Evolutionary conservation across 1,140 invertebrate species (phyloP).

Genomic region (Acyrthosiphon pisum): DNA sequence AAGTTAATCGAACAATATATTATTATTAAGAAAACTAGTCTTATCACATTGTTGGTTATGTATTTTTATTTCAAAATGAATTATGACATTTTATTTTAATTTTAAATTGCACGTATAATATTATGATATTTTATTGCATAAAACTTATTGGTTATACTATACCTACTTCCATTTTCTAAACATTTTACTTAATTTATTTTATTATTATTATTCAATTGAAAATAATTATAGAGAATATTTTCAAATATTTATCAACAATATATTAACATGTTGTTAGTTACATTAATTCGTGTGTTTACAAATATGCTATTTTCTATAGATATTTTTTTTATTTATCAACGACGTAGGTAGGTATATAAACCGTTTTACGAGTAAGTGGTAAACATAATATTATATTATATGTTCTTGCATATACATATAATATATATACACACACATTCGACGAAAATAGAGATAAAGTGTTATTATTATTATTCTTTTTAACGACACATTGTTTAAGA

Average conservation of each 20-base stretch:
- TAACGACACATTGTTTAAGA: neutral
- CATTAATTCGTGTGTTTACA: neutral
- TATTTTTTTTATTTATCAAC: neutral
- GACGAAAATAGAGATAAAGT: neutral
- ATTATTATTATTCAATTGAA: no score
- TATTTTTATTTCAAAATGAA: neutral
- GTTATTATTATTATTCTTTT: neutral
- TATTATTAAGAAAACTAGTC: neutral
- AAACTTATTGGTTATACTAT: no score
- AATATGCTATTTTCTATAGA: no score
- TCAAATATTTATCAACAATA: neutral
- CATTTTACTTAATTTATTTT: no score
- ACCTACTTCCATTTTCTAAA: no score
- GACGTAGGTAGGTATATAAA: neutral
- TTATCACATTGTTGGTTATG: neutral
- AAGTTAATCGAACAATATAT: neutral
- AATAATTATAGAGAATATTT: neutral
- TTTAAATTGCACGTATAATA: neutral
- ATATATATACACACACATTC: neutral
- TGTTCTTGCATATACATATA: neutral
- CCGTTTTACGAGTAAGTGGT: neutral
- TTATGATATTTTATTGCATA: neutral
- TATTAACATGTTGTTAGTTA: neutral
- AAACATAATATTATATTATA: constrained; percentile 1
- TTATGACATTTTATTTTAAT: neutral